Conservation (phyloP, 2,888 invertebrate genomes). For the Zhuqinia jingwanae region DNA sequence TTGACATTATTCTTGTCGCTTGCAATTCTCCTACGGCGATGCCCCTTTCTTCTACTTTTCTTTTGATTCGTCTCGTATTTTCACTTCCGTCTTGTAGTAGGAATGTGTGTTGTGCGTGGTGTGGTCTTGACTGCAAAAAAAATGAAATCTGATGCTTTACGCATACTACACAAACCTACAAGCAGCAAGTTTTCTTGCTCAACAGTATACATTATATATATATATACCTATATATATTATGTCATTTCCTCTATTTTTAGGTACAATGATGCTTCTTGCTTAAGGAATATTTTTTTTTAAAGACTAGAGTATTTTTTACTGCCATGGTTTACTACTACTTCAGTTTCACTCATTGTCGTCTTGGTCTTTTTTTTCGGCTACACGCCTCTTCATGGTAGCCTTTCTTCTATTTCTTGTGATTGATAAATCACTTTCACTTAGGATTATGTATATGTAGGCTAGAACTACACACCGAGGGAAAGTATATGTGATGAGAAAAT, state of each 20-base stretch:
- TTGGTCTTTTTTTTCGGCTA: slow-evolving; percentile 56
- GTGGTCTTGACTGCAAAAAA: slow-evolving; percentile 13
- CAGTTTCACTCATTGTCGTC: slow-evolving; percentile 57
- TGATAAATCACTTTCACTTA: slow-evolving; percentile 75
- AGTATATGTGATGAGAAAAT: background rate
- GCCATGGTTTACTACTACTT: background rate
- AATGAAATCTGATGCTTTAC: background rate
- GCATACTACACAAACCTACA: slow-evolving; percentile 1
- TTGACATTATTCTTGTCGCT: slow-evolving; percentile 4
- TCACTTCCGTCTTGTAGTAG: slow-evolving; percentile 38
- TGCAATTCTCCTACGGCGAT: slow-evolving; percentile 48
- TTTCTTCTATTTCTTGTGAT: slow-evolving; percentile 60
- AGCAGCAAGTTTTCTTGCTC: no score
- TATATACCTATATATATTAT: no score
- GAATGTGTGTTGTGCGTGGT: no score
- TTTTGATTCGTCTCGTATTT: slow-evolving; percentile 20
- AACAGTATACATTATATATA: no score
- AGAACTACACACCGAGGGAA: background rate
- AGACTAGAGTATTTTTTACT: background rate
- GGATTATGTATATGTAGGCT: background rate
- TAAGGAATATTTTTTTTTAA: slow-evolving; percentile 11
- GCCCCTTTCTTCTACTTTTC: slow-evolving; percentile 31
- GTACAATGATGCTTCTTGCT: no score
- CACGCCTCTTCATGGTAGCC: slow-evolving; percentile 47
- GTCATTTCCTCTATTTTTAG: no score